Conservation (phyloP, 1,140 invertebrate genomes). For the Proales similis region DNA sequence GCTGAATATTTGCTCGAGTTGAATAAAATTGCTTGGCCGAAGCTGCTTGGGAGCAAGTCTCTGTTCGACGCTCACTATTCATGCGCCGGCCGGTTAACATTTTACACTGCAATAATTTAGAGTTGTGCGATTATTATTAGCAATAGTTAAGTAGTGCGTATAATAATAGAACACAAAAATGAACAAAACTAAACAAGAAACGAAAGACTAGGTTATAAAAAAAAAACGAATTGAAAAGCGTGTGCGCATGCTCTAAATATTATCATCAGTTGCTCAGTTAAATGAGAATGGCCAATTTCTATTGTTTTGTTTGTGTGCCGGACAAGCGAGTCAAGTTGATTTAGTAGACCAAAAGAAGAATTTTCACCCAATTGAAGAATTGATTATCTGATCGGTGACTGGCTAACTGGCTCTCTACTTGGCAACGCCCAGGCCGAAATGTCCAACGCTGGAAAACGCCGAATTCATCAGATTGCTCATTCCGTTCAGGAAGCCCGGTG, state of each 20-base stretch:
- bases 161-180: too few relatives aligned
- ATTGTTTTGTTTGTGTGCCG: background rate
- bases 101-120: too few relatives aligned
- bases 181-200: too few relatives aligned
- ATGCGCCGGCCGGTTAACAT: too few relatives aligned
- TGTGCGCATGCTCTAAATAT: background rate
- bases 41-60: too few relatives aligned
- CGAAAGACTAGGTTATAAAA: too few relatives aligned
- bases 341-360: constrained; percentile 28
- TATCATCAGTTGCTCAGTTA: constrained; percentile 3
- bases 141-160: too few relatives aligned
- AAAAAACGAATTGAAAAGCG: background rate
- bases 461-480: constrained; percentile 38
- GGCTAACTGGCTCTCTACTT: constrained; percentile 36
- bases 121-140: too few relatives aligned
- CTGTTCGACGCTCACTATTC: too few relatives aligned
- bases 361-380: background rate
- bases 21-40: too few relatives aligned
- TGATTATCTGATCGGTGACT: too few relatives aligned
- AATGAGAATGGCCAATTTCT: constrained; percentile 4
- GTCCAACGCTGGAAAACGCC: constrained; percentile 25
- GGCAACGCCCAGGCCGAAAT: constrained; percentile 30
- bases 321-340: constrained; percentile 1
- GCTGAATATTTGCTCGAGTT: too few relatives aligned
- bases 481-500: constrained; percentile 35